Evolutionary conservation across 2,113 vertebrate species (phyloP), one percentile per base, ranked within the genome.

Genomic region (Leucopternis melanops): DNA sequence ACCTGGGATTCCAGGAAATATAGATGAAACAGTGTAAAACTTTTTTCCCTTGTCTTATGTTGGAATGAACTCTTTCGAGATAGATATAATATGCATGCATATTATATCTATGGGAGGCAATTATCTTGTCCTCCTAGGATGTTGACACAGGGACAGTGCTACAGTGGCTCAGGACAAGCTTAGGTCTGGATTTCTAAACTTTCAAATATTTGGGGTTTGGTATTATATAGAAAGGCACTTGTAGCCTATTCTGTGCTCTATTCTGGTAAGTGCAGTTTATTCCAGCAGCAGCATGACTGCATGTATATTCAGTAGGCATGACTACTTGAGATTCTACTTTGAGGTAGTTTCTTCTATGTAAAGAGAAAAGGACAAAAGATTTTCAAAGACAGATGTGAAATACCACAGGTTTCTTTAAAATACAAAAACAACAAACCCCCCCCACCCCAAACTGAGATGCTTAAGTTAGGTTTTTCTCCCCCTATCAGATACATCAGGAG

Each of bases 241-340:
- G 8, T 27, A 69, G 49, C 26, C 44, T 59, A 20, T 36, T 45
- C 17, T 25, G 20, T 57, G n/a, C 63, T 81, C 12, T 81, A 9
- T 81, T 95, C 61, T 78, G 29, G 13, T 69, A 63, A 44, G 32
- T 38, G 31, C 26, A 32, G 17, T 40, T 70, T 38, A 44, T 90
- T 70, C 34, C 50, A 78, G 42, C 29, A 88, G 74, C 44, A 44
- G 38, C 47, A 50, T 50, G 74, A 69, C 59, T 38, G 22, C 0
- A 0, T 31, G 14, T 75, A 15, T 69, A 50, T 82, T 83, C 1
- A 6, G 25, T 36, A 73, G 26, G 38, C 1, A 1, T 72, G n/a
- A 45, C 47, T 62, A 44, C 19, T 44, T 82, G 50, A 61, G 23
- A 66, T 84, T 73, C 55, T 73, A 8, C 47, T 45, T 44, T 73